Conservation (phyloP, 2,113 vertebrate genomes). For the Synodontis membranacea region DNA sequence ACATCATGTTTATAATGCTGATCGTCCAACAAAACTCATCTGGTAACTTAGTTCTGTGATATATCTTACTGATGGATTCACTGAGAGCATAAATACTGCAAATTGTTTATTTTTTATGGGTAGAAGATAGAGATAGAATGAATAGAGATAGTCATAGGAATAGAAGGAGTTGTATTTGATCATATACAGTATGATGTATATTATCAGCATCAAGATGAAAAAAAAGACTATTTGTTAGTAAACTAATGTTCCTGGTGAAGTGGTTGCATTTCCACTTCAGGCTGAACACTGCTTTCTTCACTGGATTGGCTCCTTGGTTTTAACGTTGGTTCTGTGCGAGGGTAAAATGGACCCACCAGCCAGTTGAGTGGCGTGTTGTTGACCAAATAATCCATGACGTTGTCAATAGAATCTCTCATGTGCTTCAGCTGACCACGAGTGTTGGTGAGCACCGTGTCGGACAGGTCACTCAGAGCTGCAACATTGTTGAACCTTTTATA, state of each 20-base stretch:
- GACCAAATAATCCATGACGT: slow-evolving; percentile 81
- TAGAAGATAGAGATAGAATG: neutral
- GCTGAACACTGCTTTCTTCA: neutral
- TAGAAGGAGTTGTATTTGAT: neutral
- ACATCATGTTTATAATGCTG: neutral
- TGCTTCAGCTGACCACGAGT: slow-evolving; percentile 81
- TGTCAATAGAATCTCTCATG: slow-evolving; percentile 73
- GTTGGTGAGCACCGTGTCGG: slow-evolving; percentile 74
- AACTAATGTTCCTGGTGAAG: slow-evolving; percentile 10
- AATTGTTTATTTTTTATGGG: neutral
- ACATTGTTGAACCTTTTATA: slow-evolving; percentile 77
- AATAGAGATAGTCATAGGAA: too few species aligned
- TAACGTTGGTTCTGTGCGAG: neutral
- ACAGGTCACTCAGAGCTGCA: slow-evolving; percentile 75
- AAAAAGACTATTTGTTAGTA: neutral
- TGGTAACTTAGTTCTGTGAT: neutral
- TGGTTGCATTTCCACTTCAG: slow-evolving; percentile 35
- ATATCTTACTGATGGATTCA: neutral
- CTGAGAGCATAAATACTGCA: neutral
- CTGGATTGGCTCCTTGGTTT: neutral
- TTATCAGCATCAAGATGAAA: neutral
- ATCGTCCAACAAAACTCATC: neutral
- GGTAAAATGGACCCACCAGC: slow-evolving; percentile 82
- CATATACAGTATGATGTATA: neutral
- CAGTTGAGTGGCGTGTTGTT: slow-evolving; percentile 91